Evolutionary conservation across 2,797 vertebrate genomes (phyloP), one percentile per base, ranked within the genome.

Genomic region (Ctenochaetus hawaiiensis): DNA sequence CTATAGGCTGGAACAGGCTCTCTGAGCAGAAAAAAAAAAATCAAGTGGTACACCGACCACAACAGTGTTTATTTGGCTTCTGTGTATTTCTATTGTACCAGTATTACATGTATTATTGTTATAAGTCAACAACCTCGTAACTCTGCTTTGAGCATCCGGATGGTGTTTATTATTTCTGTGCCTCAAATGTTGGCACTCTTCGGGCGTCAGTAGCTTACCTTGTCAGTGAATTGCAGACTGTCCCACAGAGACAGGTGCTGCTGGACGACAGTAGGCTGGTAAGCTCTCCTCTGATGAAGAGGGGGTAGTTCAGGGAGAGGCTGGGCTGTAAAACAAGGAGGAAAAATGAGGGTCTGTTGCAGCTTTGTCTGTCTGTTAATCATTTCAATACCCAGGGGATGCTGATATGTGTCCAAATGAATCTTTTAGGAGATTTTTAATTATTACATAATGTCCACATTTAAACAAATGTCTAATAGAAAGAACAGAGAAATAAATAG

Each of bases 241-340:
- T 93, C 93, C 94, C 94, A 95, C 58, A 95, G 84, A 47, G 92
- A 93, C 80, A 95, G 77, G 82, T 94, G 87, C 72, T 93, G 86
- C 65, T 89, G 79, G 64, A 93, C n/a, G 67, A 90, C 56, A 68
- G 87, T 68, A 2, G 92, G 78, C 53, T 82, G 85, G 85, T 94
- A 91, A 0, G 73, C 81, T 76, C 47, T 87, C 66, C 72, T 92
- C 56, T 83, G 73, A 17, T 30, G 83, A 39, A 71, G 20, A 65
- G 79, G 8, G 7, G 93, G 93, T 52, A 70, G 75, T 16, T 89
- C 86, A 77, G 91, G 88, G n/a, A 94, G 91, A 48, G 89, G 80
- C 56, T 91, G 54, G 14, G 75, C 95, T 95, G 83, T 72, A 69
- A 86, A 63, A 68, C 30, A 75, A 72, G 41, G 12, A 59, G 17